Base-by-base conservation (phyloP, 2,113 vertebrate genomes). In the Thamnaconus septentrionalis region DNA sequence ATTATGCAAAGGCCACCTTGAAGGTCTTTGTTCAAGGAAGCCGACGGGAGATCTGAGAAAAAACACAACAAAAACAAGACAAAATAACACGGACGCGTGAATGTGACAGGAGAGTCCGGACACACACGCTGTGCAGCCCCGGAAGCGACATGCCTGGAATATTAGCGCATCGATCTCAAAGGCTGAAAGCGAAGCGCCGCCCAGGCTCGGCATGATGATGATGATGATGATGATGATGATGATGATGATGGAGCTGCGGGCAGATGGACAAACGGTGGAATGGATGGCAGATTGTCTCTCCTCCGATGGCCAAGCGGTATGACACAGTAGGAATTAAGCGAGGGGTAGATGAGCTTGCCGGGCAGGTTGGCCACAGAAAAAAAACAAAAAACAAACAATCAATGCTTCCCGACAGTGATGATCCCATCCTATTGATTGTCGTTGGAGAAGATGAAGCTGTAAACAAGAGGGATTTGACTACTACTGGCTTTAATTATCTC, bases 131-230 rank as follows among this genome's bases (percentile, higher is more conserved):
- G 18, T 31, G 18, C 18, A 31, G 18, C 1, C 18, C 18, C 18
- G 18, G 18, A 31, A 31, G 18, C 18, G 18, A 31, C 18, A 31
- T 59, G 53, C 11, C 5, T 39, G 0, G 53, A 82, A 75, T 84
- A 84, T 82, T 82, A 51, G 47, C 53, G 41, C 75, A 82, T 85
- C 10, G 43, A 82, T 85, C 81, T 79, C 41, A 39, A 52, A 61
- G 18, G 66, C 57, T 77, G 75, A 61, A 63, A 62, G 4, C 5
- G 1, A 61, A 71, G 51, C 41, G 6, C 53, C 6, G 18, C 49
- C 4, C 31, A 1, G 42, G 52, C 61, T 12, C 18, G 18, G 18
- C 18, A 31, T 31, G 18, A 31, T 31, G 18, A 31, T 31, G 18
- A 44, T 80, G 58, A 75, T 41, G 81, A 62, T 75, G 53, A 8